These are phyloP conservation scores for Andrena praecox DNA, from an alignment of 2,888 invertebrate genomes.

Conservation along the genomic window DNA sequence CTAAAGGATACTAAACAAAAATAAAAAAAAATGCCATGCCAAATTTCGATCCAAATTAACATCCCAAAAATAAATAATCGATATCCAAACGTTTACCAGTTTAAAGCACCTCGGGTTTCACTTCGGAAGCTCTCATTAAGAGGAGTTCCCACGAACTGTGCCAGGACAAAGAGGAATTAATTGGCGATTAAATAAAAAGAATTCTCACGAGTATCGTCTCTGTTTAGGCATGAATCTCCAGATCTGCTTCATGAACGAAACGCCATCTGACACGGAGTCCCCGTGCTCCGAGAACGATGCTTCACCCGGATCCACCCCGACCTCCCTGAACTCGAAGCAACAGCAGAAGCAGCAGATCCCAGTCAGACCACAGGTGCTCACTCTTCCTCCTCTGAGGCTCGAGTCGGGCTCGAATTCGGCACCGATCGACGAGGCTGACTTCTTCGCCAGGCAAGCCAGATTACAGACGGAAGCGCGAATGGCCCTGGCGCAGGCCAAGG, in stretches of 20 bases:
- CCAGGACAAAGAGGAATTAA: no score
- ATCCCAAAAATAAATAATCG: no score
- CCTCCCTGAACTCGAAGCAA: constrained; percentile 67
- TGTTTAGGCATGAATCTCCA: constrained; percentile 94
- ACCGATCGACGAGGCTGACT: constrained; percentile 89
- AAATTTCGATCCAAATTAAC: no score
- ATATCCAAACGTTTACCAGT: no score
- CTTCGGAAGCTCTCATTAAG: no score
- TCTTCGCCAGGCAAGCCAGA: constrained; percentile 92
- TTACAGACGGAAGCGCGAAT: constrained; percentile 94
- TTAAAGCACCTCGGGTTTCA: no score
- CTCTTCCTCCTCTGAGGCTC: constrained; percentile 81
- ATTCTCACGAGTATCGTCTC: background rate
- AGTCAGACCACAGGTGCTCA: constrained; percentile 79
- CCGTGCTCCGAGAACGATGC: constrained; percentile 90
- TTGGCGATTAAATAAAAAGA: background rate
- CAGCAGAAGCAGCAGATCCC: constrained; percentile 64
- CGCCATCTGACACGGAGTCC: constrained; percentile 93
- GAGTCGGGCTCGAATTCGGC: constrained; percentile 74
- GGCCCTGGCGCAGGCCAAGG: constrained; percentile 95
- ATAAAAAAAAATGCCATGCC: no score
- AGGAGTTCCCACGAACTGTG: no score
- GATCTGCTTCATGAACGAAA: constrained; percentile 98
- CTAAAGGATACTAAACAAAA: no score
- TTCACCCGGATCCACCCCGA: constrained; percentile 68